Base-by-base conservation (phyloP, 2,113 vertebrate genomes). In the Nibea coibor region DNA sequence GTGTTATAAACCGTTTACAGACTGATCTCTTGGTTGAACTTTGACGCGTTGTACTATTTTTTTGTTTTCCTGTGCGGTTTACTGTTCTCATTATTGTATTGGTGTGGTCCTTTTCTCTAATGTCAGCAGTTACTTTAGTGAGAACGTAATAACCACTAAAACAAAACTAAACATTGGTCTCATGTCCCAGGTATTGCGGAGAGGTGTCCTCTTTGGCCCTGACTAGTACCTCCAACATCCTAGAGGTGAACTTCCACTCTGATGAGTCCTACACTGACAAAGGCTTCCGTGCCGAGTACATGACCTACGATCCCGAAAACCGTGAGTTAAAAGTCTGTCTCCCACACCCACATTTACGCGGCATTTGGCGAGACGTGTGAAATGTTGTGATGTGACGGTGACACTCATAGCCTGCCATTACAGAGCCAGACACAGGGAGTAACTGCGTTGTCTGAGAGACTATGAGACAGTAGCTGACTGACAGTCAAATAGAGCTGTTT, bases 231-330 rank as follows among this genome's bases (percentile, higher is more conserved):
- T 63, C 14, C 45, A 94, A 94, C 26, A 0, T n/a, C 22, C 4
- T 96, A 1, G 72, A 74, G 0, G 80, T 96, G 71, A 43, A 0
- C 3, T 96, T 96, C 86, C 93, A 95, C 82, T 96, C 95, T 0
- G 95, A 96, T 14, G 77, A 87, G 72, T 95, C 95, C 10, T 93
- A 81, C 83, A 94, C 95, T 0, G 95, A 96, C 81, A 96, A 95
- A 90, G 95, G 95, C 78, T 96, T 96, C 91, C 87, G 26, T 0
- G 93, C 90, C 0, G 19, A 80, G 22, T 96, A 94, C 88, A 93
- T 14, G 0, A 90, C 92, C 47, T 95, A 79, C 26, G 88, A 95
- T 88, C 95, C 95, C 0, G 0, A 14, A 47, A 83, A 96, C 86
- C 95, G 95, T 96, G 91, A 95, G 94, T 92, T 35, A 1, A 78